Conservation (phyloP, 2,888 invertebrate species). For the Ochlodes sylvanus region DNA sequence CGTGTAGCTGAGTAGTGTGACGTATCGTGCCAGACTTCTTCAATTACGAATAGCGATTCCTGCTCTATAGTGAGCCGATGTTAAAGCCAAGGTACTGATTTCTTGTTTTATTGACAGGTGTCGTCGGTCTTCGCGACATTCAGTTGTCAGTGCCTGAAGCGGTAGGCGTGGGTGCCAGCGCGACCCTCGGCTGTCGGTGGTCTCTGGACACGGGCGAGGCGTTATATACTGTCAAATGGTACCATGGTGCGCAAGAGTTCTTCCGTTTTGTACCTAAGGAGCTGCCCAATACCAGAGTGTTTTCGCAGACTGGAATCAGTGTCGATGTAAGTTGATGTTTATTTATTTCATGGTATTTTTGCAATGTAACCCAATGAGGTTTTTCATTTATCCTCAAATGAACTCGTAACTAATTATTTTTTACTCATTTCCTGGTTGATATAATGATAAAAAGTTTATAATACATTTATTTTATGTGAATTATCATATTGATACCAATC, state of each 20-base stretch:
- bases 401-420: no score
- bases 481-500: no score
- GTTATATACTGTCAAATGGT: conserved; percentile 93
- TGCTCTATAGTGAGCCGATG: no score
- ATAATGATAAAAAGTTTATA: no score
- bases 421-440: no score
- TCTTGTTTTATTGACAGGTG: conserved; percentile 67
- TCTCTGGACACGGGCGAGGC: conserved; percentile 88
- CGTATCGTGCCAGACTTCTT: no score
- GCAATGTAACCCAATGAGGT: no score
- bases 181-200: conserved; percentile 90
- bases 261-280: conserved; percentile 93
- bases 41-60: no score
- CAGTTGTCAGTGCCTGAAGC: conserved; percentile 89
- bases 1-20: no score
- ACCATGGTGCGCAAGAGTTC: conserved; percentile 91
- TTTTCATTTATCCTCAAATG: no score
- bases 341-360: neutral
- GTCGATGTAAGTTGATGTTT: conserved; percentile 88
- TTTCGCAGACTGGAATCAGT: conserved; percentile 87
- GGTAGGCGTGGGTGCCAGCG: conserved; percentile 88
- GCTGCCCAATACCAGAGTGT: conserved; percentile 89
- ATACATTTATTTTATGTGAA: no score
- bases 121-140: conserved; percentile 87
- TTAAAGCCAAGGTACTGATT: neutral